Base-by-base conservation (phyloP, 2,888 invertebrate species). In the Philonicus albiceps region DNA sequence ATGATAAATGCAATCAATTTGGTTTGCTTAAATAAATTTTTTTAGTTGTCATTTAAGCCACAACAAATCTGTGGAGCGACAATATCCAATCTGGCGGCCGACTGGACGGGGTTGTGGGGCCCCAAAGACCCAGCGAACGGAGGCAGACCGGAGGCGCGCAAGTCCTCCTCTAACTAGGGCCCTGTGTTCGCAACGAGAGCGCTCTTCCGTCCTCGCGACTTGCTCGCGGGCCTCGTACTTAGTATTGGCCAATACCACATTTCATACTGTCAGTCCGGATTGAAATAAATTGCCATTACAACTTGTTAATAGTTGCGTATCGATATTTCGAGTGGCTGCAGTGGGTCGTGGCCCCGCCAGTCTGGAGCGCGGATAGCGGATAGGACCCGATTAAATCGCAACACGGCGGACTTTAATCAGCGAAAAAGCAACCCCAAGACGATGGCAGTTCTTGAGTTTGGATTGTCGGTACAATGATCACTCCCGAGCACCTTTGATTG, bases 241-340 rank as follows among this genome's bases (percentile, higher is more conserved):
- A n/a, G n/a, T n/a, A 72, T 73, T 72, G 73, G 73, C 85, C 49
- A 85, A 73, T 72, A 40, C 85, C 73, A 85, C 85, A 85, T 85
- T 85, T 85, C 85, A 85, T 85, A 85, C 85, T 85, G 85, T 85
- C 85, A 85, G 19, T n/a, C 73, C 74, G 74, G 74, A 85, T 85
- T 43, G 85, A 85, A 85, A 85, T 85, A 85, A 85, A 85, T 85
- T 85, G 85, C 74, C 85, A 85, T 85, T 85, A 85, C 85, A 85
- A 85, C 85, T 85, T 85, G 85, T 85, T 85, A 85, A 85, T 85
- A 85, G 85, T 85, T 74, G 85, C 85, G 85, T 83, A 83, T 83
- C 83, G 83, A 83, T 83, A 83, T 83, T 81, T 83, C 83, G 83
- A 83, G 83, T 83, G 83, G 83, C 64, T 64, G 72, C 83, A 72